These are phyloP conservation scores for Mnemiopsis leidyi DNA, from an alignment of 37 sponge, comb jelly and placozoan species.

Conservation along the genomic window DNA sequence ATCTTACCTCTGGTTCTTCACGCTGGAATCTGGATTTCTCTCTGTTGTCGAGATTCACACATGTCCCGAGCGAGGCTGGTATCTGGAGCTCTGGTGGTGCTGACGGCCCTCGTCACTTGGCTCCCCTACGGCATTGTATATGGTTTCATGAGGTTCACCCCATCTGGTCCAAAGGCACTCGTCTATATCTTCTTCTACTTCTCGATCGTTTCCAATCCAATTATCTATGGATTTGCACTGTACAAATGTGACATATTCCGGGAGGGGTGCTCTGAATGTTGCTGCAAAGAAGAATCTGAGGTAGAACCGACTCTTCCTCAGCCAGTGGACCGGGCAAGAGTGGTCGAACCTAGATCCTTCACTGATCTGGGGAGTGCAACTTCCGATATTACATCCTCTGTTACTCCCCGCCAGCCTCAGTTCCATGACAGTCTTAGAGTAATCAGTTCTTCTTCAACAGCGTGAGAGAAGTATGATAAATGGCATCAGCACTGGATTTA, in stretches of 20 bases:
- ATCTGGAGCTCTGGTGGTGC: neutral
- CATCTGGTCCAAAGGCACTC: neutral
- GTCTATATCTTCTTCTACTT: neutral
- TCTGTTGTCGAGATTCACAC: neutral
- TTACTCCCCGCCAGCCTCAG: neutral
- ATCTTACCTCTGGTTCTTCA: neutral
- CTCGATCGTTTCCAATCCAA: constrained; percentile 4
- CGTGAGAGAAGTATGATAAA: too few species aligned
- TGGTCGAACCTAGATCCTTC: neutral
- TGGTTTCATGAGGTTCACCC: neutral
- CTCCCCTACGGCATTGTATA: neutral
- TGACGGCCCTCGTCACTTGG: neutral
- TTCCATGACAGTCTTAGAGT: neutral
- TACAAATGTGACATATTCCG: neutral
- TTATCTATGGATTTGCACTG: neutral
- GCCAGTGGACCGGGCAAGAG: neutral
- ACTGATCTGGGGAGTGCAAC: neutral
- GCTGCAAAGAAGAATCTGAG: neutral
- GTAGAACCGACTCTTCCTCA: neutral
- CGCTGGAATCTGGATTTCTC: neutral
- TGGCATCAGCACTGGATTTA: too few species aligned
- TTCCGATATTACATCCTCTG: neutral
- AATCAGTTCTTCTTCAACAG: too few species aligned
- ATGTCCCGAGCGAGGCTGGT: neutral
- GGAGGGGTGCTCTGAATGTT: neutral